phyloP scores from a whole-genome alignment of 1,140 invertebrate genomes.

The Andricus grossulariae region DNA sequence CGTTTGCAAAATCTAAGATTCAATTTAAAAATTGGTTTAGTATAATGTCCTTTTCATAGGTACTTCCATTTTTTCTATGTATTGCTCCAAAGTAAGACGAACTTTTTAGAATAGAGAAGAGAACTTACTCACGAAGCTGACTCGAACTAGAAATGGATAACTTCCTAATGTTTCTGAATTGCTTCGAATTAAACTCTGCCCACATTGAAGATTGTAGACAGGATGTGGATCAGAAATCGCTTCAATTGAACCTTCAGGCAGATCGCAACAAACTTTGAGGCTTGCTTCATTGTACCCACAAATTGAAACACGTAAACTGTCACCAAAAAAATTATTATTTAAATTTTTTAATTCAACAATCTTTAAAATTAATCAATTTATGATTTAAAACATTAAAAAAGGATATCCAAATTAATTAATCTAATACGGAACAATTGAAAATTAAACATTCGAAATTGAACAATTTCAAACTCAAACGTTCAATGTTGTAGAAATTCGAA shows the following conservation, averaged over 20 bases:
- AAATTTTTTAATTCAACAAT: too few species aligned
- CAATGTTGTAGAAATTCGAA: too few species aligned
- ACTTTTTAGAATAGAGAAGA: conserved; percentile 15
- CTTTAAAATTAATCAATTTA: too few species aligned
- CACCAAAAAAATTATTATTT: background rate
- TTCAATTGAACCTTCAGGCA: conserved; percentile 11
- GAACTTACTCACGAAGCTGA: conserved; percentile 61
- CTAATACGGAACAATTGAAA: too few species aligned
- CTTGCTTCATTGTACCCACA: conserved; percentile 57
- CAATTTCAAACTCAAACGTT: too few species aligned
- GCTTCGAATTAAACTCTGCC: conserved; percentile 51
- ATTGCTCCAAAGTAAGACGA: background rate
- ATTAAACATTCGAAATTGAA: too few species aligned
- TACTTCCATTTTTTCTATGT: background rate
- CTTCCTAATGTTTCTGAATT: conserved; percentile 52
- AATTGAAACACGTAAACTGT: conserved; percentile 61
- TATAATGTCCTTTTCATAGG: background rate
- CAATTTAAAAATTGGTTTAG: conserved; percentile 32
- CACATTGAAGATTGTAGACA: conserved; percentile 49
- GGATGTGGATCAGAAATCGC: conserved; percentile 16
- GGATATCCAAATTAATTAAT: too few species aligned
- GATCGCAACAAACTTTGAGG: conserved; percentile 60
- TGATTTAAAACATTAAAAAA: too few species aligned
- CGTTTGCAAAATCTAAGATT: conserved; percentile 52
- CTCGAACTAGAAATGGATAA: conserved; percentile 62